These are phyloP conservation scores for Equus quagga DNA, from an alignment of 2,113 vertebrate species.

Conservation along the genomic window DNA sequence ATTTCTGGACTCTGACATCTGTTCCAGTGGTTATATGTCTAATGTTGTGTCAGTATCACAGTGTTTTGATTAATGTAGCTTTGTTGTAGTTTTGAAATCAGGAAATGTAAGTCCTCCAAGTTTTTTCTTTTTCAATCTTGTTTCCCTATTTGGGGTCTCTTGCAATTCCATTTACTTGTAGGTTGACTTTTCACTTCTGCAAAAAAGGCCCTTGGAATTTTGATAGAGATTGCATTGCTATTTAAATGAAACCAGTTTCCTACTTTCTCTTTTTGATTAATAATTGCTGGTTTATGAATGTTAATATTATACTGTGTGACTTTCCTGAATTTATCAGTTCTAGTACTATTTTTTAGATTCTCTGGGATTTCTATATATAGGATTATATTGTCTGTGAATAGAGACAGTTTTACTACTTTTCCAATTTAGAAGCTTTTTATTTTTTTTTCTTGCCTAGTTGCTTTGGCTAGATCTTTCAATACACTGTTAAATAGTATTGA, in stretches of 20 bases:
- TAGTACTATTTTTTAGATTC: neutral
- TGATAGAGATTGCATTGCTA: neutral
- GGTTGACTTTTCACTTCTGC: neutral
- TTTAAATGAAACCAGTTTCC: neutral
- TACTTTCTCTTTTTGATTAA: neutral
- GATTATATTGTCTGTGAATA: neutral
- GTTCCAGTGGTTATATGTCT: neutral
- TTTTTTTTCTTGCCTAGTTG: neutral
- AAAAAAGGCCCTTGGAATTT: neutral
- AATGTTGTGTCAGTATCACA: neutral
- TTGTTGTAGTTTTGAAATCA: neutral
- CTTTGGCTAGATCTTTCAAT: neutral
- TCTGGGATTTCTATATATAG: neutral
- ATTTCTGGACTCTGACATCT: neutral
- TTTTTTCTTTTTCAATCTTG: neutral
- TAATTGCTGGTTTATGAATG: neutral
- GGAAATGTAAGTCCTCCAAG: neutral
- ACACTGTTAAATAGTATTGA: neutral
- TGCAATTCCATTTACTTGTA: neutral
- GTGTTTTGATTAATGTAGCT: constrained; percentile 15
- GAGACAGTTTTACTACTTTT: neutral
- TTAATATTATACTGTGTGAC: neutral
- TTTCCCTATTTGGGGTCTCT: neutral
- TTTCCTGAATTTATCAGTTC: constrained; percentile 15
- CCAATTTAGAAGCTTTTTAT: neutral